These are phyloP conservation scores for Parotocinclus haroldoi DNA, from an alignment of 2,797 vertebrate species.

Conservation along the genomic window DNA sequence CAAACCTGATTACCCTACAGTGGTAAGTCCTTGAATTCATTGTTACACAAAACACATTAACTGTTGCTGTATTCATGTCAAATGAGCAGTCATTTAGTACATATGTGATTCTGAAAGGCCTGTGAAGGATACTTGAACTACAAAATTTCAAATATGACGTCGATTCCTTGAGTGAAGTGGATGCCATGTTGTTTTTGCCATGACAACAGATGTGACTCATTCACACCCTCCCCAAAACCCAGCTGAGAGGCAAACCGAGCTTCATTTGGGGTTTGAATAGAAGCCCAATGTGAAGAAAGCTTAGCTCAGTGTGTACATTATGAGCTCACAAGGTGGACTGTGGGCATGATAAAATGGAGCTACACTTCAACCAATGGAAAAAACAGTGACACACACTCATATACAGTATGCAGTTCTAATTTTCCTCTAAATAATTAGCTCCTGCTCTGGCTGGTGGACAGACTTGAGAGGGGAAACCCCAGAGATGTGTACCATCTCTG, in stretches of 20 bases:
- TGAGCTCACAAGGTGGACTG: conserved; percentile 22
- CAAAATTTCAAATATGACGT: conserved; percentile 1
- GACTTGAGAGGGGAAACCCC: conserved; percentile 56
- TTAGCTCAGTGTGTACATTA: neutral
- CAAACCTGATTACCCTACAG: conserved; percentile 41
- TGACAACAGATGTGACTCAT: conserved; percentile 14
- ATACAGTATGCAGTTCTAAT: conserved; percentile 40
- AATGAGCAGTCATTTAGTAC: neutral
- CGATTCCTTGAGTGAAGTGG: neutral
- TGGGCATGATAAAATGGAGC: conserved; percentile 11
- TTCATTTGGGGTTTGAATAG: conserved; percentile 16
- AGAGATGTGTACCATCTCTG: conserved; percentile 3
- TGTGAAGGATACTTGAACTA: neutral
- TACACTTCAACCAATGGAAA: too few relatives aligned
- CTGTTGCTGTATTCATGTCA: conserved; percentile 13
- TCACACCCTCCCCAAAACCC: conserved; percentile 1
- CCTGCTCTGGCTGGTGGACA: conserved; percentile 54
- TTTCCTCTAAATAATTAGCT: conserved; percentile 68
- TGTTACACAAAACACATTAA: conserved; percentile 52
- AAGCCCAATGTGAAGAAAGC: conserved; percentile 14
- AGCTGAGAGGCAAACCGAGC: conserved; percentile 6
- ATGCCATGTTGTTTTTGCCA: conserved; percentile 16
- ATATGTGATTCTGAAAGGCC: neutral
- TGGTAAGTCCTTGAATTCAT: conserved; percentile 59
- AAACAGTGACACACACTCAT: conserved; percentile 23